A percentile compares a stretch with the other conserved stretches of the same genome.
These are phyloP conservation scores for Laticauda laticaudata DNA, from an alignment of 2,113 vertebrate species.

Conservation along the genomic window DNA sequence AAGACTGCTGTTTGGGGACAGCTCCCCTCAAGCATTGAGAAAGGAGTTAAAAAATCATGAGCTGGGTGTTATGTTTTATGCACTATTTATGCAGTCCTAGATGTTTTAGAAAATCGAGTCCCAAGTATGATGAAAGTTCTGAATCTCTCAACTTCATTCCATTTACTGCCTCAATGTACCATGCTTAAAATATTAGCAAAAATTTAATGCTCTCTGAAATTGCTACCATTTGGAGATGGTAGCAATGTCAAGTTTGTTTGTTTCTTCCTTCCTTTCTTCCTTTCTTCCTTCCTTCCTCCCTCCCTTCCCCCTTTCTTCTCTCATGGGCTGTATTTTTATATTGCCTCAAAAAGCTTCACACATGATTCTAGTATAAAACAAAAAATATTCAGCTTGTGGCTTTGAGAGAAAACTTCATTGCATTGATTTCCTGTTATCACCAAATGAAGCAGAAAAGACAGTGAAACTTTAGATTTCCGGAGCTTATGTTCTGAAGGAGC, in stretches of 20 bases:
- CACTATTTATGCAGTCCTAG: too few species aligned
- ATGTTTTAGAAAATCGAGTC: neutral
- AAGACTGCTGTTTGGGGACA: neutral
- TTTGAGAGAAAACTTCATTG: constrained; percentile 5
- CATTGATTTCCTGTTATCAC: constrained; percentile 20
- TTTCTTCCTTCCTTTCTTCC: too few species aligned
- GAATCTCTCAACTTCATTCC: neutral
- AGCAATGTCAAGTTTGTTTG: neutral
- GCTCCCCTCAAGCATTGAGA: neutral
- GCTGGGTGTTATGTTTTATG: neutral
- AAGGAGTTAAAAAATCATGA: neutral
- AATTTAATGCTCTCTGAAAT: neutral
- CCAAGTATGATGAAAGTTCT: neutral
- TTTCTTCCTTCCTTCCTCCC: neutral
- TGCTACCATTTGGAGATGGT: neutral
- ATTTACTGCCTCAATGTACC: neutral
- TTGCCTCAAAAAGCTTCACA: neutral
- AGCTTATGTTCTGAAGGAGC: neutral
- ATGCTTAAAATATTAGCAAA: neutral
- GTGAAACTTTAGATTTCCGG: constrained; percentile 3
- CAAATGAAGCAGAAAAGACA: constrained; percentile 4
- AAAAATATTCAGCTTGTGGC: neutral
- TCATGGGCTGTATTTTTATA: neutral
- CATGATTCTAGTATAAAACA: neutral
- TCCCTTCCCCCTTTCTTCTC: neutral